Conservation (phyloP, 2,888 invertebrate species). For the Ormyrus thymus region DNA sequence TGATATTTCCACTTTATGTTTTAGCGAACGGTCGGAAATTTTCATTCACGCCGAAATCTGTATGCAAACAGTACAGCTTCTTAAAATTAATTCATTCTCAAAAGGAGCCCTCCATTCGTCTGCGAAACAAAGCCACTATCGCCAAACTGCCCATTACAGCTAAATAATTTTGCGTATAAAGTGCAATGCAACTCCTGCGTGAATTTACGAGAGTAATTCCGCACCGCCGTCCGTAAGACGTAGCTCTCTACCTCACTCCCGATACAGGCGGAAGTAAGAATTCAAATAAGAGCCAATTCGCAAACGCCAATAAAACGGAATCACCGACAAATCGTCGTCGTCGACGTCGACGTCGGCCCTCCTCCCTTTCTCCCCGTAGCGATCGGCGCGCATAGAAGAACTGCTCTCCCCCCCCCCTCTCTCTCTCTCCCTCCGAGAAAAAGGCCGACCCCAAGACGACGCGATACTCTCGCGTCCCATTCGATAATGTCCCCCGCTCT, state of each 20-base stretch:
- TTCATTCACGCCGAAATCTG: too few relatives aligned
- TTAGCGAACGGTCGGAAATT: too few relatives aligned
- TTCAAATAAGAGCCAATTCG: constrained; percentile 52
- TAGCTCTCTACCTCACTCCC: not conserved
- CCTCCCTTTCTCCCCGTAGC: not conserved
- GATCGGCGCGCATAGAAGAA: too few relatives aligned
- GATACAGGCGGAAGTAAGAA: constrained; percentile 21
- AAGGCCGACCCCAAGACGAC: not conserved
- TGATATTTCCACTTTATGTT: too few relatives aligned
- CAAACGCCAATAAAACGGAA: constrained; percentile 50
- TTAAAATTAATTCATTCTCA: not conserved
- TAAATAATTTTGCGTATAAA: constrained; percentile 42
- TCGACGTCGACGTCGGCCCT: not conserved
- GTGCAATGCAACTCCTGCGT: constrained; percentile 21
- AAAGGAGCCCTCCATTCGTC: not conserved
- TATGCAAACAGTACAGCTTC: not conserved
- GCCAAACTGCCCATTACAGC: constrained; percentile 27
- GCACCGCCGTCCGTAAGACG: constrained; percentile 8
- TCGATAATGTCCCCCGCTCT: constrained; percentile 34
- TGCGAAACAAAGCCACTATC: constrained; percentile 17
- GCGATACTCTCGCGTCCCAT: constrained; percentile 37
- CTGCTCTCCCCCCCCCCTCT: too few relatives aligned
- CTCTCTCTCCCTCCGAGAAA: not conserved
- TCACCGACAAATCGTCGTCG: constrained; percentile 47
- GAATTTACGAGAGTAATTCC: constrained; percentile 40